A percentile compares a stretch with the other conserved stretches of the same genome.
Conservation (phyloP, 2,113 vertebrate species). For the Setophaga kirtlandii region DNA sequence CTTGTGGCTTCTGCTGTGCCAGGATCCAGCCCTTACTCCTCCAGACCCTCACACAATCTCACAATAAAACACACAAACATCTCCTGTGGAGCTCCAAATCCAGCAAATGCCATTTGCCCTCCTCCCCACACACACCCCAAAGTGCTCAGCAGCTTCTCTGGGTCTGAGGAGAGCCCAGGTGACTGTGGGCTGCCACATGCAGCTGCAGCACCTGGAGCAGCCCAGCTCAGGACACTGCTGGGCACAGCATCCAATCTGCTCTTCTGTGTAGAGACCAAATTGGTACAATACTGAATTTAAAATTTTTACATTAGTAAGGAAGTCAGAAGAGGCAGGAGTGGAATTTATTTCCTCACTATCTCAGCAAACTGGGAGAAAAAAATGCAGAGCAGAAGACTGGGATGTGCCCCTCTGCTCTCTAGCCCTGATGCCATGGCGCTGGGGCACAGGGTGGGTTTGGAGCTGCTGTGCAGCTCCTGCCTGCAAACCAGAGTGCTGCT, state of each 20-base stretch:
- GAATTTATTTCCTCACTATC: neutral
- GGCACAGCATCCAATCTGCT: rapidly evolving
- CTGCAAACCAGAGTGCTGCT: neutral
- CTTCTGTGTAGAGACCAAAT: neutral
- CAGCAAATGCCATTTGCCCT: neutral
- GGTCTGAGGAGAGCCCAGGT: neutral
- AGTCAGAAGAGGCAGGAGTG: neutral
- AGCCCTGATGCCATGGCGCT: rapidly evolving
- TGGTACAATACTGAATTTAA: neutral
- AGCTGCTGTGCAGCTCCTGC: neutral
- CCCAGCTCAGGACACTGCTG: neutral
- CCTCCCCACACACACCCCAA: neutral
- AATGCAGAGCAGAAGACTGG: neutral
- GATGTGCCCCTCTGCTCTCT: neutral
- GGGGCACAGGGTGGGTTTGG: neutral
- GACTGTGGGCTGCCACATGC: rapidly evolving
- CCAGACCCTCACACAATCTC: neutral
- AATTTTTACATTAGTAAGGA: neutral
- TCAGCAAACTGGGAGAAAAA: neutral
- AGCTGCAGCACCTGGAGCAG: neutral
- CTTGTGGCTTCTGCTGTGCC: neutral
- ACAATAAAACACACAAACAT: neutral
- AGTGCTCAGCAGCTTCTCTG: neutral
- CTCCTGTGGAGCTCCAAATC: neutral
- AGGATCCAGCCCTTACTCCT: neutral